phyloP scores from a whole-genome alignment of 2,888 invertebrate genomes.

The Heliconius cydno region DNA sequence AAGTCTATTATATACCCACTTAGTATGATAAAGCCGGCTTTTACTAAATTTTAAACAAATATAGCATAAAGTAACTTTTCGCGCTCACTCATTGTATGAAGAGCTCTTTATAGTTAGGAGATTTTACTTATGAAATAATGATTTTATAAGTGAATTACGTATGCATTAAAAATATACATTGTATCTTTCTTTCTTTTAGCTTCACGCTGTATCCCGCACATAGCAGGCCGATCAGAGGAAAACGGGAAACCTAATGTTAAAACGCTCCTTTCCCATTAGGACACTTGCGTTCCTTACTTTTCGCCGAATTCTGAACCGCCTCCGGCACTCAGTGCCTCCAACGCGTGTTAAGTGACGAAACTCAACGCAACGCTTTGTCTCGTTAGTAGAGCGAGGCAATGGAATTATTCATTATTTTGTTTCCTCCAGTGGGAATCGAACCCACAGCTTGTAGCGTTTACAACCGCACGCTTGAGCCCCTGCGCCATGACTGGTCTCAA shows the following conservation, averaged over 20 bases:
- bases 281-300: background rate
- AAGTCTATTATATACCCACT: background rate
- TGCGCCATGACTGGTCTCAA: background rate
- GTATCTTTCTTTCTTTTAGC: too few species aligned
- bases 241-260: background rate
- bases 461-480: background rate
- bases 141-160: background rate
- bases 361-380: background rate
- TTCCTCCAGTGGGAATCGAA: background rate
- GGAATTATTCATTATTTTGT: background rate
- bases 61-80: background rate
- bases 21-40: background rate
- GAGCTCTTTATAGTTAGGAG: background rate
- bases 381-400: background rate
- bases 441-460: background rate
- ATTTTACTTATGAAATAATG: conserved; percentile 4
- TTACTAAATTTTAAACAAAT: background rate
- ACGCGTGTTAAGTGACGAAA: background rate
- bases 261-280: too few species aligned
- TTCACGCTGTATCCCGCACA: too few species aligned
- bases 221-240: background rate
- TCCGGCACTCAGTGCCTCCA: too few species aligned
- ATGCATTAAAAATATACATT: background rate
- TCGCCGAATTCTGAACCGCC: background rate
- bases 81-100: background rate